phyloP scores from a whole-genome alignment of 1,140 invertebrate genomes.

The Leptoteleia sp. region DNA sequence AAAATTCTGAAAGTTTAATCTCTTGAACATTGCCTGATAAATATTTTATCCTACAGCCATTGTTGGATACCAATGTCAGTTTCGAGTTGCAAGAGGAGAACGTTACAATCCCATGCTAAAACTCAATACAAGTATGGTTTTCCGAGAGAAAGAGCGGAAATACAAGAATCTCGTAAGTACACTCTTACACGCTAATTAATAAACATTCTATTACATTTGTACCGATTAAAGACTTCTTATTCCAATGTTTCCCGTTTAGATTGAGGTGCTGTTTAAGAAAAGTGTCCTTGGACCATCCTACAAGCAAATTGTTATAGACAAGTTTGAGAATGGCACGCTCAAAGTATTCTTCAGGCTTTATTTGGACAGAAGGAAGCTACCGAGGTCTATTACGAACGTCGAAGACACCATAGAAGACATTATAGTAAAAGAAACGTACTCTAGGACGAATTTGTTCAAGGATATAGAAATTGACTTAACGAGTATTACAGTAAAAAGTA shows the following conservation, averaged over 20 bases:
- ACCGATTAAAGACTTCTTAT: too few species aligned
- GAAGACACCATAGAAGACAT: slow-evolving; percentile 86
- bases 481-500: slow-evolving; percentile 84
- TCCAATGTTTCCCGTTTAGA: too few species aligned
- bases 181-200: too few species aligned
- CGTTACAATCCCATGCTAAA: slow-evolving; percentile 83
- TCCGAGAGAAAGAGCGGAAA: slow-evolving; percentile 83
- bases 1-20: too few species aligned
- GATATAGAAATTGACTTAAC: slow-evolving; percentile 85
- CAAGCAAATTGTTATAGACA: slow-evolving; percentile 84
- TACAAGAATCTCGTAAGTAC: slow-evolving; percentile 84
- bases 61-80: slow-evolving; percentile 85
- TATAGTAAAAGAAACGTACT: slow-evolving; percentile 85
- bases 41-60: slow-evolving; percentile 80
- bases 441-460: slow-evolving; percentile 84
- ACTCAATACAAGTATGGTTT: slow-evolving; percentile 81
- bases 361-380: slow-evolving; percentile 88
- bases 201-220: too few species aligned
- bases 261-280: slow-evolving; percentile 76
- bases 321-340: slow-evolving; percentile 86
- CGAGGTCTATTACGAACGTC: slow-evolving; percentile 84
- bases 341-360: slow-evolving; percentile 88
- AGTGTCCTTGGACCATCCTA: slow-evolving; percentile 84
- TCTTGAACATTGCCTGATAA: too few species aligned
- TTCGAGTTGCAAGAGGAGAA: slow-evolving; percentile 86